Evolutionary conservation across 2,888 invertebrate species (phyloP).

Genomic region (Microdon myrmicae): DNA sequence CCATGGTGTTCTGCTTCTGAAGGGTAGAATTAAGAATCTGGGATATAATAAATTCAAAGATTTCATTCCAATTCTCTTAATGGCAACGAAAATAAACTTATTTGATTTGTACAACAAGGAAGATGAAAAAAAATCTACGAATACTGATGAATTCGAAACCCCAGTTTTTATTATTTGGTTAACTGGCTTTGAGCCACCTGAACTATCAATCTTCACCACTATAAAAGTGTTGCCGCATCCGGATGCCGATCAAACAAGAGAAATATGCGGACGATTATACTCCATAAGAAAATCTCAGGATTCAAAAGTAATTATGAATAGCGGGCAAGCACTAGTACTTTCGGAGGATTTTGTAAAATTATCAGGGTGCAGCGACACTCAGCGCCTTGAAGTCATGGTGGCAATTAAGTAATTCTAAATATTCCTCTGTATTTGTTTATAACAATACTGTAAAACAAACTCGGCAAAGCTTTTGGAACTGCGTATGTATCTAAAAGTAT

Average conservation of each 20-base stretch:
- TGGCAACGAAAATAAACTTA: constrained; percentile 56
- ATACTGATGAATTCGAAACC: too few relatives aligned
- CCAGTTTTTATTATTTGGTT: constrained; percentile 61
- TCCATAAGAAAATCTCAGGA: constrained; percentile 56
- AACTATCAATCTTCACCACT: constrained; percentile 54
- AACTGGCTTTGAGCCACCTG: constrained; percentile 55
- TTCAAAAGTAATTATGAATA: constrained; percentile 52
- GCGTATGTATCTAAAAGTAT: too few relatives aligned
- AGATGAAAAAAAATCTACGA: too few relatives aligned
- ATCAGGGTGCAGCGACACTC: constrained; percentile 55
- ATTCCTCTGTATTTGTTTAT: too few relatives aligned
- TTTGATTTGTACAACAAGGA: constrained; percentile 42
- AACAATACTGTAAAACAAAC: too few relatives aligned
- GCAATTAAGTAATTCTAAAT: too few relatives aligned
- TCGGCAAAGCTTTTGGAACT: too few relatives aligned
- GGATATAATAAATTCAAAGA: constrained; percentile 55
- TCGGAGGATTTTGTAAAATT: constrained; percentile 50
- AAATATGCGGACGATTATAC: constrained; percentile 57
- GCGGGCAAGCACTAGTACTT: constrained; percentile 55
- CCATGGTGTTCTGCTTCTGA: constrained; percentile 58
- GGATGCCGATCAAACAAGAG: constrained; percentile 46
- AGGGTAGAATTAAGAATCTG: constrained; percentile 56
- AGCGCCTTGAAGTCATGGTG: constrained; percentile 57
- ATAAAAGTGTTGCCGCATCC: constrained; percentile 56
- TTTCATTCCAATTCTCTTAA: constrained; percentile 59